Evolutionary conservation across 2,888 invertebrate species (phyloP).

Genomic region (Lordiphosa fenestrarum): DNA sequence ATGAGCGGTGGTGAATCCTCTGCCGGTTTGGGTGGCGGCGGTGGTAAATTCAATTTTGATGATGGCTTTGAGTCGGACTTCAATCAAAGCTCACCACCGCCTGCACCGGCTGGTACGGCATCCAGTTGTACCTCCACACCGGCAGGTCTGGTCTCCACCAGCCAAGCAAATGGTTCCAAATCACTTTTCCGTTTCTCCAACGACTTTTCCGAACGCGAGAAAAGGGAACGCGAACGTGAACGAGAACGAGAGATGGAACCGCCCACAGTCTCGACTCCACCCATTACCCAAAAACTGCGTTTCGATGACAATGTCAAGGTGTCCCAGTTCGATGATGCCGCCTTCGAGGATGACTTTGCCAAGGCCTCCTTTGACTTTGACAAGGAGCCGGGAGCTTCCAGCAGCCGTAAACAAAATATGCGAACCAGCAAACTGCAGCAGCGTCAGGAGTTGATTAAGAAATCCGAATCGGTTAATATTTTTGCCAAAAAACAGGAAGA

Average conservation of each 20-base stretch:
- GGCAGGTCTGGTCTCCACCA: conserved; percentile 56
- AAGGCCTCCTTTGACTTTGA: conserved; percentile 80
- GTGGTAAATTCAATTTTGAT: conserved; percentile 78
- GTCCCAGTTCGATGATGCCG: conserved; percentile 79
- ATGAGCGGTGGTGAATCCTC: conserved; percentile 67
- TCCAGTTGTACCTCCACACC: conserved; percentile 77
- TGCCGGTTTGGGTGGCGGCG: conserved; percentile 49
- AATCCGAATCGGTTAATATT: conserved; percentile 94
- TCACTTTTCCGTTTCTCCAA: conserved; percentile 83
- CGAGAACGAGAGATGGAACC: conserved; percentile 54
- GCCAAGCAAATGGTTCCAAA: conserved; percentile 65
- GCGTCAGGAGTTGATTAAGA: conserved; percentile 86
- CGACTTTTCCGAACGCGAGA: conserved; percentile 83
- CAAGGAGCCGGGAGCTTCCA: conserved; percentile 71
- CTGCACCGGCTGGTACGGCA: conserved; percentile 69
- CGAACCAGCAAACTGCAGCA: conserved; percentile 78
- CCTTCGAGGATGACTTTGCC: conserved; percentile 83
- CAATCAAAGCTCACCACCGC: conserved; percentile 77
- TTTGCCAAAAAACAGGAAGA: conserved; percentile 93
- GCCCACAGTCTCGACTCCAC: conserved; percentile 59
- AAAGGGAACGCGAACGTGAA: conserved; percentile 30
- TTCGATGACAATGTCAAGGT: conserved; percentile 88
- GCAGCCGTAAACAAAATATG: conserved; percentile 74
- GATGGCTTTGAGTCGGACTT: conserved; percentile 80
- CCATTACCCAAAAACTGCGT: conserved; percentile 79